Evolutionary conservation across 2,797 vertebrate species (phyloP), one percentile per base, ranked within the genome.

Genomic region (Tenualosa thibaudeaui): DNA sequence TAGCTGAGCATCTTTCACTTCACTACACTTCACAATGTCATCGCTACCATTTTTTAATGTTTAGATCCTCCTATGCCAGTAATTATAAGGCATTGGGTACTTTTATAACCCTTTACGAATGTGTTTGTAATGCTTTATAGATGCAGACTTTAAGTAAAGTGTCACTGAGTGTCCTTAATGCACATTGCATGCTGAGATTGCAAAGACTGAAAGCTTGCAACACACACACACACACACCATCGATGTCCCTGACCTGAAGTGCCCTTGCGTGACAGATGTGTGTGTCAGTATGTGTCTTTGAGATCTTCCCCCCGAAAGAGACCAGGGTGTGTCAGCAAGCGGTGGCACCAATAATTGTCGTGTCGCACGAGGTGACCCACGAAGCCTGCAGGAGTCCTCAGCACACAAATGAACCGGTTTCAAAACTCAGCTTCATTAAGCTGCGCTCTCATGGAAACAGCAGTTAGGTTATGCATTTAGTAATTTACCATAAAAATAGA

Each of bases 401-500:
- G 43, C 17, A 78, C 17, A 37, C 13, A 78, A 9, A 5, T 17
- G 4, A 78, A 46, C 15, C 37, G 8, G 37, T 46, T 46, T 15
- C 19, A 46, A 19, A 71, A 40, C 7, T 43, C 17, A 10, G 40
- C 37, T 46, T 43, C 37, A 43, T 78, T 78, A 22, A 62, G 6
- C 40, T 78, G 40, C 37, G 3, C 17, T 6, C 43, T 19, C 40
- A 43, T 40, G 37, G 19, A 43, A 46, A 78, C 71, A 78, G 40
- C 22, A 15, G 71, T 17, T 46, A 46, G 71, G 40, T 78, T 46
- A 78, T 78, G 71, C 71, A 46, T 46, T 43, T 40, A 22, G 71
- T 78, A 78, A 78, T 46, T 78, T 15, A 22, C 15, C 19, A 22
- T 78, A 78, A 78, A 78, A 78, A 43, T 37, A 78, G 40, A 78